Evolutionary conservation across 2,888 invertebrate genomes (phyloP), one percentile per base, ranked within the genome.

Genomic region (Hesperia comma): DNA sequence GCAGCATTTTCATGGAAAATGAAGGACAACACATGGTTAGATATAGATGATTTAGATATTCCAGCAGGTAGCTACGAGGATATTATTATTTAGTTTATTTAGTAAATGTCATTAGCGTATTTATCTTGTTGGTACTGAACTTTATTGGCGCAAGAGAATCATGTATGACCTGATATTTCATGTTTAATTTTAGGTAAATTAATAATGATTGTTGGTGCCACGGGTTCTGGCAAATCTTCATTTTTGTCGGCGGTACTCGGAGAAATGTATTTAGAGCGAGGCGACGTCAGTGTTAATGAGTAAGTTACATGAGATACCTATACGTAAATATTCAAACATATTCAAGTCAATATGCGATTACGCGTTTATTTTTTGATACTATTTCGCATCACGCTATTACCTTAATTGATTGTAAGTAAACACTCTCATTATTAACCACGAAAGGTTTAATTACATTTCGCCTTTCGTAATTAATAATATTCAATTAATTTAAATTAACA

Each of bases 171-270:
- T 8, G 19, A 41, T 21, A 2, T 51, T 64, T 68, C 19, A 2
- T 21, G 5, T 51, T 64, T 68, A 49, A 2, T 72, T 74, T 68
- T 73, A 94, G 95, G 95, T 33, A 95, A 95, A 79, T 80, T 96
- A 49, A 95, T 96, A 14, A 93, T 96, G 77, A 94, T 98, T 5
- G 96, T 97, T 21, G 98, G 98, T 0, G 93, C 95, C 73, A 96
- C 96, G 61, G 97, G 97, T 8, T 94, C 95, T 69, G 98, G 98
- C 2, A 98, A 98, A 82, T 94, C 95, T 0, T 97, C 97, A 2
- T 85, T 98, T 53, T 82, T 98, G 0, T 94, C 95, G 14, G 96
- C 97, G 0, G 84, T 97, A 49, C 90, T 97, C 4, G 97, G 97
- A 63, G 97, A 98, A 86, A 96, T 97, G 95, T 94, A 95, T 61